phyloP scores from a whole-genome alignment of 2,888 invertebrate species.

The Stictocephala bisonia region DNA sequence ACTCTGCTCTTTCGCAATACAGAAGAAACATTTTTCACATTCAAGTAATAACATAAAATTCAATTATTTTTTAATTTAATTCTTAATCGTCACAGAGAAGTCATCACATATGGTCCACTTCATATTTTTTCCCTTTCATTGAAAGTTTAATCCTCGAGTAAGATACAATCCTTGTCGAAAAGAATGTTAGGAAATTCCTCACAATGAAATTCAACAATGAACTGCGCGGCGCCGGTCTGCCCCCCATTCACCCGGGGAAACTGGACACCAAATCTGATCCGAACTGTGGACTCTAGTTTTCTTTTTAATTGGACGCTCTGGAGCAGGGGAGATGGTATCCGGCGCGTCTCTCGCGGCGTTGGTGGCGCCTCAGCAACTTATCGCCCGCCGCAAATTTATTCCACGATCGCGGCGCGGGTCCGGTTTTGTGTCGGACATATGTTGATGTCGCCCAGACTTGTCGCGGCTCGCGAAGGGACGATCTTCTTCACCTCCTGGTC shows the following conservation, averaged over 20 bases:
- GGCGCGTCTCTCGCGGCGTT: neutral
- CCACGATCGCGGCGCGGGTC: constrained; percentile 27
- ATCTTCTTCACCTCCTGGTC: too few species aligned
- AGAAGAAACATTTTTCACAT: too few species aligned
- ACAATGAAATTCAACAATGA: constrained; percentile 27
- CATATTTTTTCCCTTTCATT: too few species aligned
- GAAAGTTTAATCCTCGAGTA: too few species aligned
- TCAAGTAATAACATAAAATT: too few species aligned
- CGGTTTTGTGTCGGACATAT: constrained; percentile 34
- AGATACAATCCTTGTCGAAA: too few species aligned
- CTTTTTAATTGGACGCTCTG: constrained; percentile 37
- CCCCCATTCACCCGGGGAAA: constrained; percentile 14
- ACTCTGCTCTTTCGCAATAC: too few species aligned
- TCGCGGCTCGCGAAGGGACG: too few species aligned
- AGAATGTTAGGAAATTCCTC: too few species aligned
- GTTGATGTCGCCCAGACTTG: constrained; percentile 12
- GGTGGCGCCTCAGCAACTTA: constrained; percentile 12
- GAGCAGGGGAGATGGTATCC: constrained; percentile 43
- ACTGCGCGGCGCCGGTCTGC: constrained; percentile 5
- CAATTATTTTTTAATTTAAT: too few species aligned
- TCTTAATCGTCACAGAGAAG: too few species aligned
- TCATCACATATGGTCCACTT: too few species aligned
- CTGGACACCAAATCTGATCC: constrained; percentile 33
- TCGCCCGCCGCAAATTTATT: constrained; percentile 35
- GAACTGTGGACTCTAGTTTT: constrained; percentile 28